These are phyloP conservation scores for Rattus norvegicus DNA, from an alignment of 2,113 vertebrate genomes.

Conservation along the genomic window GRCr8 NC_086019.1:167266001-167266500, in stretches of 20 bases:
- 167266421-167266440: neutral
- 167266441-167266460: neutral
- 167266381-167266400: neutral
- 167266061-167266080: conserved; percentile 66
- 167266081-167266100: conserved; percentile 69
- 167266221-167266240: neutral
- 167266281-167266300: neutral
- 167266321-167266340: neutral
- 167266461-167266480: neutral
- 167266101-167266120: conserved; percentile 63
- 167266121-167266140: conserved; percentile 76
- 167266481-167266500: neutral
- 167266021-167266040: conserved; percentile 72
- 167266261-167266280: neutral
- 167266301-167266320: neutral
- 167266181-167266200: neutral
- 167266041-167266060: conserved; percentile 62
- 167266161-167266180: conserved; percentile 51
- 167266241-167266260: neutral
- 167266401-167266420: neutral
- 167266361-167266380: neutral
- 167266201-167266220: neutral
- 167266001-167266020: conserved; percentile 71
- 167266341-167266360: neutral
- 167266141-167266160: conserved; percentile 51